Evolutionary conservation across 2,797 vertebrate genomes (phyloP).

Genomic region (Erethizon dorsatum): DNA sequence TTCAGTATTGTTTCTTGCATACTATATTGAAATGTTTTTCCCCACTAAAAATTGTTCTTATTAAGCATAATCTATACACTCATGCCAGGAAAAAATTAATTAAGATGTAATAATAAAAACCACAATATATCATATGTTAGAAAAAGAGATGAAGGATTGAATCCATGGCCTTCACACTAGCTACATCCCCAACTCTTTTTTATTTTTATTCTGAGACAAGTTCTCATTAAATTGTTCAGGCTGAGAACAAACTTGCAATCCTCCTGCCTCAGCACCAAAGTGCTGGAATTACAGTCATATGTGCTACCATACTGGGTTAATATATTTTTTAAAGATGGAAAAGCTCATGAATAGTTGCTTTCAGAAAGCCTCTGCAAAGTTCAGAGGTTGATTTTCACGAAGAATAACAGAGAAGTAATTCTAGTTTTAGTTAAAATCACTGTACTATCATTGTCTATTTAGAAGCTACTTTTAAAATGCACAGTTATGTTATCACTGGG

Average conservation of each 20-base stretch:
- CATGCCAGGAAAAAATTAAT: not conserved
- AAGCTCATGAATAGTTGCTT: not conserved
- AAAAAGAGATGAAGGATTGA: not conserved
- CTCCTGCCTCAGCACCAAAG: not conserved
- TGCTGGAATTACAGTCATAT: not conserved
- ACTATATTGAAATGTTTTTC: not conserved
- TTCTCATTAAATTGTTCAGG: not conserved
- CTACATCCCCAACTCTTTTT: not conserved
- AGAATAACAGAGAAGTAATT: constrained; percentile 11
- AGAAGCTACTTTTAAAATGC: not conserved
- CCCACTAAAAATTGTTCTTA: not conserved
- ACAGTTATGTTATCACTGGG: not conserved
- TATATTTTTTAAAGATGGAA: not conserved
- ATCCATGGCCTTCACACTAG: not conserved
- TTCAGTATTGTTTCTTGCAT: not conserved
- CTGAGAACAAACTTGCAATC: not conserved
- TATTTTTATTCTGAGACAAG: not conserved
- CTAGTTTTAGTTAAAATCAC: not conserved
- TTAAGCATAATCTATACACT: constrained; percentile 1
- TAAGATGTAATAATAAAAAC: constrained; percentile 47
- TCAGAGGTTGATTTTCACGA: not conserved
- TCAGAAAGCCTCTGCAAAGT: not conserved
- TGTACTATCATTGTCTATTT: not conserved
- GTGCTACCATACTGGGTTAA: not conserved
- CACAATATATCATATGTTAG: not conserved